Conservation (phyloP, 2,888 invertebrate genomes). For the Elysia crispata region DNA sequence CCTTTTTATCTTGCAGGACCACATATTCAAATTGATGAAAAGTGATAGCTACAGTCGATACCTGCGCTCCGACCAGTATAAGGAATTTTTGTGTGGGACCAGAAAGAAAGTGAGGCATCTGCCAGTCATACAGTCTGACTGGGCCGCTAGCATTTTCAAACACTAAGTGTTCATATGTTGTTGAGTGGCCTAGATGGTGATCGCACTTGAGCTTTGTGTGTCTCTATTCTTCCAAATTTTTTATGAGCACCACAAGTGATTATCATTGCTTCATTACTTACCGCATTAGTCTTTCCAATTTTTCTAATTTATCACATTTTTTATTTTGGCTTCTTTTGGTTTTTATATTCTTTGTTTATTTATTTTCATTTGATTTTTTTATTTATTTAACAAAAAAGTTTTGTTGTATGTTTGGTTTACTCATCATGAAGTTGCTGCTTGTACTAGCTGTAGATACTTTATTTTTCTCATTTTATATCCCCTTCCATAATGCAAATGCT, state of each 20-base stretch:
- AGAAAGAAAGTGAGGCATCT: slow-evolving; percentile 91
- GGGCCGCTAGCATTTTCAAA: slow-evolving; percentile 60
- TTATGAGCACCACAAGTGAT: too few relatives aligned
- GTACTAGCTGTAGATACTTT: too few relatives aligned
- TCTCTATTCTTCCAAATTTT: too few relatives aligned
- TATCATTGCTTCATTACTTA: too few relatives aligned
- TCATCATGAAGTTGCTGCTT: neutral
- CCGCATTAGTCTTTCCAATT: too few relatives aligned
- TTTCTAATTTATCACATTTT: neutral
- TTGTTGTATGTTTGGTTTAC: slow-evolving; percentile 6
- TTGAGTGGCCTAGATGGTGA: too few relatives aligned
- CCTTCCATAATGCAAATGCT: too few relatives aligned
- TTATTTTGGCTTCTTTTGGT: slow-evolving; percentile 35
- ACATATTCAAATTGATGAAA: slow-evolving; percentile 99
- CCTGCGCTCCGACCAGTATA: slow-evolving; percentile 98
- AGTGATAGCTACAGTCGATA: slow-evolving; percentile 99
- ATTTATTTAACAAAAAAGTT: neutral
- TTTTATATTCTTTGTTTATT: slow-evolving; percentile 32
- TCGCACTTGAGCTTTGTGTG: too few relatives aligned
- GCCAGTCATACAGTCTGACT: slow-evolving; percentile 69
- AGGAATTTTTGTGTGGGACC: slow-evolving; percentile 95
- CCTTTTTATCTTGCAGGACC: slow-evolving; percentile 84
- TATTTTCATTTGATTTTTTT: slow-evolving; percentile 23
- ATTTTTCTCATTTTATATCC: too few relatives aligned
- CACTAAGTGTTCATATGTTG: slow-evolving; percentile 53